Percentiles rank a stretch among this genome's conserved stretches.
phyloP scores from a whole-genome alignment of 64 coral and sea anemone genomes.

The Montipora capricornis region DNA sequence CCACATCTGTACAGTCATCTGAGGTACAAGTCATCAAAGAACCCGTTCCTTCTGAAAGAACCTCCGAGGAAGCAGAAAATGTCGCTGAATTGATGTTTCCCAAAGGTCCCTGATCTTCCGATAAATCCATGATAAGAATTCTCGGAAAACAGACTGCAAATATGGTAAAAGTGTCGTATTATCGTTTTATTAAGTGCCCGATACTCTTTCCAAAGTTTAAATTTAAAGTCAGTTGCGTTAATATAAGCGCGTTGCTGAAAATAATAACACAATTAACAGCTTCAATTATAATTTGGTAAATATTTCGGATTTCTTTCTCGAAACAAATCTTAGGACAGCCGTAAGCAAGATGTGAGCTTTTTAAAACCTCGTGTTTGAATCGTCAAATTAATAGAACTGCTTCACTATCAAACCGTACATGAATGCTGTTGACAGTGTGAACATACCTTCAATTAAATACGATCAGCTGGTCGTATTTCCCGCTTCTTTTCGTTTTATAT shows the following conservation, averaged over 20 bases:
- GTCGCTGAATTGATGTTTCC: conserved; percentile 12
- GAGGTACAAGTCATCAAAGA: conserved; percentile 26
- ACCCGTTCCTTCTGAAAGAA: conserved; percentile 27
- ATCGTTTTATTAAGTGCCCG: too few species aligned
- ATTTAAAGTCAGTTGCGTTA: too few species aligned
- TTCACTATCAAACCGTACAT: not conserved
- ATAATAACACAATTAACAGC: not conserved
- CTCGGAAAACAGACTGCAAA: not conserved
- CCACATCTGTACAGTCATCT: not conserved
- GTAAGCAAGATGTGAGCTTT: not conserved
- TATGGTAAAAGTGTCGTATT: not conserved
- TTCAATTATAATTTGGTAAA: not conserved
- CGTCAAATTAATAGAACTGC: not conserved
- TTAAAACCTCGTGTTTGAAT: not conserved
- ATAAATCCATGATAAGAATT: conserved; percentile 17
- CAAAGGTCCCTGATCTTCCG: conserved; percentile 12
- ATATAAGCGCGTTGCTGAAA: not conserved
- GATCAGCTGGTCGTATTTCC: conserved; percentile 97
- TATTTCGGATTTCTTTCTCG: not conserved
- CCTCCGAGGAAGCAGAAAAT: conserved; percentile 20
- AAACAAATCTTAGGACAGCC: not conserved
- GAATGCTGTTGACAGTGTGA: not conserved
- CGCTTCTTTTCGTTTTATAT: conserved; percentile 87
- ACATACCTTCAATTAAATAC: conserved; percentile 15
- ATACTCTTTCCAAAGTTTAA: too few species aligned